phyloP scores from a whole-genome alignment of 2,797 vertebrate species.

The Melanotaenia trifasciata region DNA sequence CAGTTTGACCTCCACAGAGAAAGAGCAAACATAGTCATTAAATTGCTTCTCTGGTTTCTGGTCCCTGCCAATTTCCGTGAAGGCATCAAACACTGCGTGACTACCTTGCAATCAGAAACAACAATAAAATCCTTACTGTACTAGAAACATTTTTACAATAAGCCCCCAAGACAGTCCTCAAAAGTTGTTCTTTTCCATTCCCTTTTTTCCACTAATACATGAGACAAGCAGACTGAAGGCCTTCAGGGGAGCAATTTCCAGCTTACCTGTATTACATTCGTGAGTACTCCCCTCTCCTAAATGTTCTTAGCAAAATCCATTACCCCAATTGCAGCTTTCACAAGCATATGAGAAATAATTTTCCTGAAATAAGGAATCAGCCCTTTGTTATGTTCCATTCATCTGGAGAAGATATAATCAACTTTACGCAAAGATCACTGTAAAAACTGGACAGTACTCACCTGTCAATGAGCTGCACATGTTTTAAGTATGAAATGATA shows the following conservation, averaged over 20 bases:
- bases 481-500: too few relatives aligned
- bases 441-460: constrained; percentile 16
- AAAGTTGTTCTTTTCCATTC: constrained; percentile 47
- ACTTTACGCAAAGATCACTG: constrained; percentile 29
- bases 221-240: constrained; percentile 57
- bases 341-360: constrained; percentile 52
- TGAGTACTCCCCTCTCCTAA: constrained; percentile 52
- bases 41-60: constrained; percentile 28
- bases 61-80: constrained; percentile 22
- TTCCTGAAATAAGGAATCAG: constrained; percentile 58
- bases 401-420: constrained; percentile 44
- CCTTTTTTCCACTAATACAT: constrained; percentile 30
- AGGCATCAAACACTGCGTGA: constrained; percentile 40
- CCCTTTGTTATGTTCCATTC: constrained; percentile 60
- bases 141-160: constrained; percentile 48
- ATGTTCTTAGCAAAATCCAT: constrained; percentile 65
- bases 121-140: constrained; percentile 37
- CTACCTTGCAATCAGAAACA: constrained; percentile 50
- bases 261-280: constrained; percentile 60
- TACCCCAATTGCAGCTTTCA: constrained; percentile 59
- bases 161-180: constrained; percentile 40
- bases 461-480: not conserved
- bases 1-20: constrained; percentile 37
- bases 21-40: constrained; percentile 41
- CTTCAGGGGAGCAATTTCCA: constrained; percentile 66